Conservation (phyloP, 2,797 vertebrate species). For the Poeciliopsis turneri region DNA sequence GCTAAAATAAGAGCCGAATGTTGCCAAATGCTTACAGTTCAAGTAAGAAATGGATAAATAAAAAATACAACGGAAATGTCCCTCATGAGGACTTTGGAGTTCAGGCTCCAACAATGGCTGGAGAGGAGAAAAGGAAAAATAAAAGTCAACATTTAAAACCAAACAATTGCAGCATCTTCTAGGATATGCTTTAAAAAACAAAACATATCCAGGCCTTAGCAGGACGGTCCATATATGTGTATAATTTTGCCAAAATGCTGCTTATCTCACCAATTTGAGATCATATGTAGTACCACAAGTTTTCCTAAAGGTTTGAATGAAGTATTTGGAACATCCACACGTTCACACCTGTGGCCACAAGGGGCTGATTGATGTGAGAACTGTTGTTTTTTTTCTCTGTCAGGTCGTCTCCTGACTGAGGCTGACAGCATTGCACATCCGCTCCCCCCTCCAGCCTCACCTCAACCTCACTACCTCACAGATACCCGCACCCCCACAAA, state of each 20-base stretch:
- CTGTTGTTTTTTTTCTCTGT: slow-evolving; percentile 43
- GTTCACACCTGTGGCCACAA: slow-evolving; percentile 33
- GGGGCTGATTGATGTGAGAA: slow-evolving; percentile 47
- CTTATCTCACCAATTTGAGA: neutral
- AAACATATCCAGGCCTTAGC: neutral
- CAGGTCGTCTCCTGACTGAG: slow-evolving; percentile 51
- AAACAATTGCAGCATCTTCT: neutral
- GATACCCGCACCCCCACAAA: slow-evolving; percentile 29
- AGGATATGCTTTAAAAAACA: neutral
- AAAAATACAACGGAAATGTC: slow-evolving; percentile 29
- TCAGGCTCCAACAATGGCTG: slow-evolving; percentile 39
- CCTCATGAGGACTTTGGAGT: slow-evolving; percentile 34
- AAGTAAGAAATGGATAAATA: slow-evolving; percentile 40
- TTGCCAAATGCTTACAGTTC: slow-evolving; percentile 52
- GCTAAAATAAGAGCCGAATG: slow-evolving; percentile 57
- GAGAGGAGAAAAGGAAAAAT: slow-evolving; percentile 1
- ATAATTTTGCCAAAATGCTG: neutral
- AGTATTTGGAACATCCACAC: neutral
- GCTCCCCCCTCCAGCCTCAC: slow-evolving; percentile 35
- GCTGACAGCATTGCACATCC: slow-evolving; percentile 56
- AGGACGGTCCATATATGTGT: neutral
- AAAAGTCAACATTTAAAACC: neutral
- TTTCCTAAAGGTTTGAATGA: neutral
- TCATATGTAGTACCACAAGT: neutral
- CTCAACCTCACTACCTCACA: slow-evolving; percentile 58